Evolutionary conservation across 2,888 invertebrate species (phyloP), one percentile per base, ranked within the genome.

Genomic region (Esperia sulphurella): DNA sequence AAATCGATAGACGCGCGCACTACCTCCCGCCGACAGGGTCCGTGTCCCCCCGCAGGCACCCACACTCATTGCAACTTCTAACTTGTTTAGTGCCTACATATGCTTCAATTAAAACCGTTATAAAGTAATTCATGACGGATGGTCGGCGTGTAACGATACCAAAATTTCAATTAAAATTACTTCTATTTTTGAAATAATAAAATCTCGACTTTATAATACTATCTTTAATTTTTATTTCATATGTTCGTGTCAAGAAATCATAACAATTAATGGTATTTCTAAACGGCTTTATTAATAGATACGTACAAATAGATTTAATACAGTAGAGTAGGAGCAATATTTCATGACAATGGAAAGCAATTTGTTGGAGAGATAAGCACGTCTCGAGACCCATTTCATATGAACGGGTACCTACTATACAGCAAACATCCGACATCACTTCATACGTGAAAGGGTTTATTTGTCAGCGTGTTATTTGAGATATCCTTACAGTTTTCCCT

Each of bases 1-100:
- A 83, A 87, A 88, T 88, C 87, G 75, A 88, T 88, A 87, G 84
- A 68, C 85, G 84, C 87, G 87, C 87, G 87, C 87, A 85, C 63
- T 58, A 54, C 61, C 52, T 58, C 52, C 50, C 55, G 46, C 46
- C 29, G 46, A 46, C 51, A 49, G 52, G 57, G 48, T 55, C 46
- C 33, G 40, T 33, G 7, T 13, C 21, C 35, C 58, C 57, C 52
- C 52, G n/a, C 52, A 52, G 60, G 54, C 54, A 53, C 54, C 58
- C 62, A 57, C 65, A 55, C 58, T 55, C 55, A 59, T 61, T 68
- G 61, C 66, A 74, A 79, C 68, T 76, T 71, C 61, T 61, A 68
- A 75, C 71, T 71, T 75, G 68, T 72, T 49, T 38, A 30, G 14
- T 41, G 44, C 43, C 71, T 63, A 71, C 66, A 59, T 58, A 64